phyloP scores from a whole-genome alignment of 2,797 vertebrate species.

The Microchirus variegatus region DNA sequence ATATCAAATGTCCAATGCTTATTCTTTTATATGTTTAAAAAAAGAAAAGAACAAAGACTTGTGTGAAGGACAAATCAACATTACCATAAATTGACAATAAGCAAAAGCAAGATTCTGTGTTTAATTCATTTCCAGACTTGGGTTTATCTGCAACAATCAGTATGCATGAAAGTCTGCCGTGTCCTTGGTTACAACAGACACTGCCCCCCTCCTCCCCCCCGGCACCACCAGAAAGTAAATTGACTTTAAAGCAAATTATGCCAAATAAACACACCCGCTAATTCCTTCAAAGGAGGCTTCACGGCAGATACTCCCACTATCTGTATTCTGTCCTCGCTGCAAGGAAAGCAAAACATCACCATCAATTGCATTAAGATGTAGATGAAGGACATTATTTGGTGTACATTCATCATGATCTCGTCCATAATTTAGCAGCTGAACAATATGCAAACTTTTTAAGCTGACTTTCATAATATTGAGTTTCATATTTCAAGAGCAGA shows the following conservation, averaged over 20 bases:
- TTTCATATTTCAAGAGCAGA: too few relatives aligned
- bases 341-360: conserved; percentile 19
- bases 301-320: conserved; percentile 87
- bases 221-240: conserved; percentile 22
- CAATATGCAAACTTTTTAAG: too few relatives aligned
- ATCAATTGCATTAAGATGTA: conserved; percentile 12
- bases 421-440: background rate
- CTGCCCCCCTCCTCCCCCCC: too few relatives aligned
- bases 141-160: background rate
- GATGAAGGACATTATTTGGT: background rate
- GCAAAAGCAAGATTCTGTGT: conserved; percentile 3
- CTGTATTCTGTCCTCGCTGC: conserved; percentile 91
- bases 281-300: conserved; percentile 89
- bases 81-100: conserved; percentile 27
- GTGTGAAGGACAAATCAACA: conserved; percentile 20
- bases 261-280: conserved; percentile 85
- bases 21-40: background rate
- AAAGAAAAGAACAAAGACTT: conserved; percentile 21
- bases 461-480: too few relatives aligned
- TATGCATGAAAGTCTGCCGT: background rate
- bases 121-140: too few relatives aligned
- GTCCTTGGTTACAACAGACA: background rate
- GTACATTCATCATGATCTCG: background rate
- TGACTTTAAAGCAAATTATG: conserved; percentile 47
- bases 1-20: too few relatives aligned